Evolutionary conservation across 2,113 vertebrate genomes (phyloP).

Genomic region (Vimba vimba): DNA sequence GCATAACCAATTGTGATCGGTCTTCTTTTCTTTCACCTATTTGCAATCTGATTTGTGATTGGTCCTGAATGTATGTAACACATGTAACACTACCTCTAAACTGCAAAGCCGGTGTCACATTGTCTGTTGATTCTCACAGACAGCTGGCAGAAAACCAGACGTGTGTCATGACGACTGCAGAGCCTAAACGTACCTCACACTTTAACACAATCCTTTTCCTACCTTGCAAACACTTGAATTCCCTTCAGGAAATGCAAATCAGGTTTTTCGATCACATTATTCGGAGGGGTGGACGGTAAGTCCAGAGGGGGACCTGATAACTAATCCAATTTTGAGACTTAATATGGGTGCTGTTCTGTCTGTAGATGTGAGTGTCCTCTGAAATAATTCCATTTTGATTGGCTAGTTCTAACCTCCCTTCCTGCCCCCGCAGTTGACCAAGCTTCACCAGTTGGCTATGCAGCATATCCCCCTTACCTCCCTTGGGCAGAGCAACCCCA

Average conservation of each 20-base stretch:
- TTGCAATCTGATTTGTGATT: not conserved
- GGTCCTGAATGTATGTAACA: not conserved
- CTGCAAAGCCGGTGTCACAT: not conserved
- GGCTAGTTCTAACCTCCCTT: conserved; percentile 98
- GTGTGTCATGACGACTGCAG: not conserved
- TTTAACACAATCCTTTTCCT: not conserved
- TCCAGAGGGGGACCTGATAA: conserved; percentile 40
- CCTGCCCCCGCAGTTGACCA: conserved; percentile 98
- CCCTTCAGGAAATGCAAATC: conserved; percentile 6
- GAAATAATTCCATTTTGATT: conserved; percentile 94
- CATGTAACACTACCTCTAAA: not conserved
- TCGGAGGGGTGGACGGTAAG: not conserved
- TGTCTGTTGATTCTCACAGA: not conserved
- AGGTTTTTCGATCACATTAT: conserved; percentile 9
- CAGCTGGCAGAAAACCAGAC: not conserved
- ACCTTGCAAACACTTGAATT: not conserved
- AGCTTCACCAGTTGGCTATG: conserved; percentile 99
- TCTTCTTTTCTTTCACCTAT: not conserved
- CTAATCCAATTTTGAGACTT: conserved; percentile 66
- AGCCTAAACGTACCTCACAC: not conserved
- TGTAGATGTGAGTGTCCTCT: conserved; percentile 87
- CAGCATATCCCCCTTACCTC: conserved; percentile 97
- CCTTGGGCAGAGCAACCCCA: conserved; percentile 98
- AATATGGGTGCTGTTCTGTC: conserved; percentile 76
- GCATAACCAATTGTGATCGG: not conserved